Percentiles rank a stretch among this genome's conserved stretches.
These are phyloP conservation scores for Gymnoscelis rufifasciata DNA, from an alignment of 2,888 invertebrate genomes.

Conservation along the genomic window DNA sequence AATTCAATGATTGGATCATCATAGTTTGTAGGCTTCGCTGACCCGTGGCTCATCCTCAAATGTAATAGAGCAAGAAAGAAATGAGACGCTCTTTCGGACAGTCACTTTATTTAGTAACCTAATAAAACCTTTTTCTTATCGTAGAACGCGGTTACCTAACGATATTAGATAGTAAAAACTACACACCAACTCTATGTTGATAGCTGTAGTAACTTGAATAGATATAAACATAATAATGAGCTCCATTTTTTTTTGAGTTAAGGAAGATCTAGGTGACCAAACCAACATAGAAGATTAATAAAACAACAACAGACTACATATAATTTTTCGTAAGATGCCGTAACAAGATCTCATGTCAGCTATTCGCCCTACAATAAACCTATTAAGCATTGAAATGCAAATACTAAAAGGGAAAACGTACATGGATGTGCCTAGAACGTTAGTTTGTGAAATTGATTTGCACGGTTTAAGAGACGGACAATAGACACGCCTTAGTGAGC, in stretches of 20 bases:
- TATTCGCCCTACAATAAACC: constrained; percentile 31
- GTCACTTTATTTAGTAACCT: constrained; percentile 9
- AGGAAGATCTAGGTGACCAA: too few relatives aligned
- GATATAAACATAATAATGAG: too few relatives aligned
- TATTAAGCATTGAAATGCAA: constrained; percentile 46
- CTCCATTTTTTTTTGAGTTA: too few relatives aligned
- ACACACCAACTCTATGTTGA: too few relatives aligned
- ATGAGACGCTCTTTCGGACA: constrained; percentile 5
- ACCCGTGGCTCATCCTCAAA: constrained; percentile 2
- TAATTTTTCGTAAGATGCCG: too few relatives aligned
- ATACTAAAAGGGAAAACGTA: constrained; percentile 59
- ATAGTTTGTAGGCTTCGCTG: background rate
- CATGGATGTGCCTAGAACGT: constrained; percentile 42
- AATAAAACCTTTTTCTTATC: constrained; percentile 13
- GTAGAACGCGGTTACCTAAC: constrained; percentile 11
- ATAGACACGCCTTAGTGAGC: constrained; percentile 48
- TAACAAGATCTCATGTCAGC: too few relatives aligned
- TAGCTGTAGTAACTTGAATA: too few relatives aligned
- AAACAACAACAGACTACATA: too few relatives aligned
- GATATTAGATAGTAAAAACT: too few relatives aligned
- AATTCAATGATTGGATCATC: constrained; percentile 1
- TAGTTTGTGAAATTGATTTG: constrained; percentile 65
- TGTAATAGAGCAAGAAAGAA: constrained; percentile 3
- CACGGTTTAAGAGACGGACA: constrained; percentile 48
- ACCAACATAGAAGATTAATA: too few relatives aligned